Base-by-base conservation (phyloP, 2,113 vertebrate genomes). In the Petrocephalus microphthalmus region DNA sequence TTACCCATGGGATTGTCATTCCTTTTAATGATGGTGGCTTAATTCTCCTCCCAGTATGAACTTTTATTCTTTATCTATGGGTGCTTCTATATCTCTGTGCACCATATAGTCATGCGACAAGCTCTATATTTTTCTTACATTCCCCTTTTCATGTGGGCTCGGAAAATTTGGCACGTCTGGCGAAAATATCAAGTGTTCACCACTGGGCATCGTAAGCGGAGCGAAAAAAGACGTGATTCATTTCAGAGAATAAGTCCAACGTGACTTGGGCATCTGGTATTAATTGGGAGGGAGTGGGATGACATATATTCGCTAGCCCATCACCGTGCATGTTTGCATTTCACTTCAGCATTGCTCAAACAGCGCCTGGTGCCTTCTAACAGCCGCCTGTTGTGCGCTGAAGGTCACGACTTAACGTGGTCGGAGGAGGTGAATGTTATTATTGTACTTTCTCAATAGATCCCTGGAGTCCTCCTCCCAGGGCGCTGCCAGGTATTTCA, bases 231-330 rank as follows among this genome's bases (percentile, higher is more conserved):
- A 25, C 47, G 17, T 19, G 20, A 71, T 87, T 67, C 86, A 87
- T 67, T 71, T 25, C 45, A 11, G 57, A 29, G 45, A 71, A 71
- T 87, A 49, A 87, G 45, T 4, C 45, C 42, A 25, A 71, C 37
- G 47, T 29, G 22, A 37, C 45, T 22, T 20, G 45, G 45, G 45
- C 86, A 87, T 29, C 86, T 67, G 57, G 22, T 17, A 87, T 87
- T 87, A 87, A 74, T 87, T 67, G 56, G 15, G 86, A 87, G 19
- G 37, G 42, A 71, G 86, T 13, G 60, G 45, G 86, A 87, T 25
- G 42, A 87, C 60, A 67, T 87, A 47, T 25, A 47, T 87, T 71
- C 56, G 22, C 56, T 51, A 45, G 42, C 57, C 86, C 42, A 67
- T 67, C 60, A 47, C 51, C 42, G 64, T 67, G 29, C 86, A 22